These are phyloP conservation scores for Hetaerina titia DNA, from an alignment of 2,888 invertebrate genomes.

Conservation along the genomic window DNA sequence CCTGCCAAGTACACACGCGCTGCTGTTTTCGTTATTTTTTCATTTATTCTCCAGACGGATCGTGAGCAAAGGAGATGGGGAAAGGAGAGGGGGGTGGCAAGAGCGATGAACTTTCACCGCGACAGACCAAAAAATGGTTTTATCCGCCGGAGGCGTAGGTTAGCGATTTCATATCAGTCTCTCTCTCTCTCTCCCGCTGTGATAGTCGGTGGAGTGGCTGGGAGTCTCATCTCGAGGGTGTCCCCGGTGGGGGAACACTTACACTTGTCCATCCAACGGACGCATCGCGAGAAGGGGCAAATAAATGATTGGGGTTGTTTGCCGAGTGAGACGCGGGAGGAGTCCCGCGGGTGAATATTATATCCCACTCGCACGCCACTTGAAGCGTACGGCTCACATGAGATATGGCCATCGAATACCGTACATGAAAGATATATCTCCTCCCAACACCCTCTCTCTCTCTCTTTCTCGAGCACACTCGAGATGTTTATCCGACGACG, in stretches of 20 bases:
- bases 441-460: not conserved
- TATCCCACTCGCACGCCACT: not conserved
- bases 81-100: not conserved
- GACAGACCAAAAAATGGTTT: not conserved
- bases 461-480: too few relatives aligned
- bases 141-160: not conserved
- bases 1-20: not conserved
- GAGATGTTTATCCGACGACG: not conserved
- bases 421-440: not conserved
- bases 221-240: not conserved
- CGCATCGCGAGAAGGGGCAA: not conserved
- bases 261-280: not conserved
- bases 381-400: not conserved
- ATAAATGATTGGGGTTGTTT: not conserved
- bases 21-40: not conserved
- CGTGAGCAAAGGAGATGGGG: not conserved
- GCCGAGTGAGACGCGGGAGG: not conserved
- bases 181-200: not conserved
- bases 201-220: not conserved
- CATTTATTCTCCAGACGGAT: not conserved
- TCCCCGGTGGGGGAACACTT: too few relatives aligned
- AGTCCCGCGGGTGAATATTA: not conserved
- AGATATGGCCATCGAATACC: not conserved
- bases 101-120: constrained; percentile 26
- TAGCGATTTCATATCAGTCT: not conserved